Evolutionary conservation across 2,888 invertebrate species (phyloP).

Genomic region (Adineta ricciae): DNA sequence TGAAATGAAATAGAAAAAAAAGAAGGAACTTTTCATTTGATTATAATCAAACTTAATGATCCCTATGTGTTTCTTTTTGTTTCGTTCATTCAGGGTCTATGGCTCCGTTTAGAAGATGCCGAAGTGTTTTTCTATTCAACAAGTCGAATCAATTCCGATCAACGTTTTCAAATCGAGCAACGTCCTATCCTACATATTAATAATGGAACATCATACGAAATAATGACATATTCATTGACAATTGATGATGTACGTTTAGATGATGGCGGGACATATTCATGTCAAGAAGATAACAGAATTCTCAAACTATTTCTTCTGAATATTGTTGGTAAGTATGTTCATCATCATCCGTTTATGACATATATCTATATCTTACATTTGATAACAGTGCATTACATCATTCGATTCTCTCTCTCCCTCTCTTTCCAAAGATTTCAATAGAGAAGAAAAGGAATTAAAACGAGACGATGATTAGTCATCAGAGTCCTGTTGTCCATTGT

Average conservation of each 20-base stretch:
- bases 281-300: slow-evolving; percentile 10
- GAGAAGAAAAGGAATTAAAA: neutral
- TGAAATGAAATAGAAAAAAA: neutral
- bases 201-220: neutral
- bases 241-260: slow-evolving; percentile 12
- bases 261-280: neutral
- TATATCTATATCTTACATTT: neutral
- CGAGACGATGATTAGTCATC: neutral
- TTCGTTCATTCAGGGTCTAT: neutral
- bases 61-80: neutral
- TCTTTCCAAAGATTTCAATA: neutral
- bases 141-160: slow-evolving; percentile 16
- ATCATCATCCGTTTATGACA: neutral
- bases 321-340: slow-evolving; percentile 13
- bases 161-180: slow-evolving; percentile 15
- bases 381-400: neutral
- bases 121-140: slow-evolving; percentile 11
- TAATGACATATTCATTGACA: slow-evolving; percentile 15
- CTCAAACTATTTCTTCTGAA: neutral
- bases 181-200: slow-evolving; percentile 1
- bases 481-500: neutral
- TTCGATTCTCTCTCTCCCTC: neutral
- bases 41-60: slow-evolving; percentile 13
- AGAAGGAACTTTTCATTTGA: neutral
- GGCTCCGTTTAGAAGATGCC: slow-evolving; percentile 15